A percentile compares a stretch with the other conserved stretches of the same genome.
These are phyloP conservation scores for Holothuria glaberrima DNA, from an alignment of 35 echinoderm and acorn worm species.

Conservation along the genomic window DNA sequence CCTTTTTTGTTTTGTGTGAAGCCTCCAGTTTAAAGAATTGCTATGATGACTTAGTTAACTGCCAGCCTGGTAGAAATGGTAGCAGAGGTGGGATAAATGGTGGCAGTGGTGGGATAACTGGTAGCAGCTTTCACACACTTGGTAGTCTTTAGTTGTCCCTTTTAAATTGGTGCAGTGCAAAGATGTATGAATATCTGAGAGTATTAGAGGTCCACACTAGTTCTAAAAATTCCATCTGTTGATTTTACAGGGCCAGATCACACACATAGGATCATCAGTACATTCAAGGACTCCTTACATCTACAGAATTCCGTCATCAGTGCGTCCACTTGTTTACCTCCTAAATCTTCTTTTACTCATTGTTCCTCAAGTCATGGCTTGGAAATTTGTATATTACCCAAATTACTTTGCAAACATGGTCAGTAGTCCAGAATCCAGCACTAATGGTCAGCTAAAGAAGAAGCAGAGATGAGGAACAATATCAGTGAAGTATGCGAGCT, in stretches of 20 bases:
- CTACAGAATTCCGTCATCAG: conserved; percentile 66
- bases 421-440: not conserved
- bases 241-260: conserved; percentile 80
- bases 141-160: no score
- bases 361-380: conserved; percentile 92
- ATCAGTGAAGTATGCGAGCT: no score
- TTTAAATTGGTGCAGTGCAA: no score
- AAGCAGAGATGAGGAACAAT: conserved; percentile 6
- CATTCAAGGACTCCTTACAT: conserved; percentile 93
- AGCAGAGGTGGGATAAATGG: no score
- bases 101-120: no score
- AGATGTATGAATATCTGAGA: no score
- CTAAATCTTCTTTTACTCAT: conserved; percentile 80
- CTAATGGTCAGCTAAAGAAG: conserved; percentile 19
- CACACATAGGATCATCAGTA: conserved; percentile 86
- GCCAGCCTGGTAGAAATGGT: no score
- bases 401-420: conserved; percentile 62
- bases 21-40: no score
- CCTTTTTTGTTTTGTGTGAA: no score
- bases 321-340: conserved; percentile 69
- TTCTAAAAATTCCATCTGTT: not conserved
- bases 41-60: no score
- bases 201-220: no score
- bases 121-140: no score
- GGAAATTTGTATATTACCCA: conserved; percentile 75